Conservation (phyloP, 1,140 invertebrate species). For the Homarus americanus region DNA sequence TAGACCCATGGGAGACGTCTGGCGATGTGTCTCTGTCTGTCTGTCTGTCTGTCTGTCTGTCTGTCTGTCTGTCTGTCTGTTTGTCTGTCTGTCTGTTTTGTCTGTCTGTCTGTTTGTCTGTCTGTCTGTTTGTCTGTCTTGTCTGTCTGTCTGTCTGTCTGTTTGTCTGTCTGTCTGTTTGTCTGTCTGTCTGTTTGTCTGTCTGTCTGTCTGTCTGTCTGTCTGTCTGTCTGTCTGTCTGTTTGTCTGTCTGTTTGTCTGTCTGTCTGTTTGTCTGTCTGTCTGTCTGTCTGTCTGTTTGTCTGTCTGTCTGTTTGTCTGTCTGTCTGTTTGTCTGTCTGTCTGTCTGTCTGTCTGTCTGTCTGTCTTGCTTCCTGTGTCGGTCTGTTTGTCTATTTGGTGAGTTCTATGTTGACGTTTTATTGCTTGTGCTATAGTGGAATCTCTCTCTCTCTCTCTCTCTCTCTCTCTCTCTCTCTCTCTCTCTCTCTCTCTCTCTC, state of each 20-base stretch:
- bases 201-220: conserved; percentile 23
- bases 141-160: conserved; percentile 30
- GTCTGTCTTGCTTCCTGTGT: not conserved
- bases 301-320: conserved; percentile 19
- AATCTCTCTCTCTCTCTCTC: too few species aligned
- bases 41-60: too few species aligned
- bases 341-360: conserved; percentile 22
- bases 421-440: too few species aligned
- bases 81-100: too few species aligned
- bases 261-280: not conserved
- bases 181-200: conserved; percentile 13
- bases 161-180: conserved; percentile 2
- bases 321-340: not conserved
- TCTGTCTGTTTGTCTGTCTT: not conserved
- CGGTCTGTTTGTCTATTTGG: too few species aligned
- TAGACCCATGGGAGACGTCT: too few species aligned
- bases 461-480: too few species aligned
- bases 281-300: conserved; percentile 29
- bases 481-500: too few species aligned
- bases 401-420: too few species aligned
- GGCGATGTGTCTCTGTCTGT: too few species aligned
- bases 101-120: too few species aligned
- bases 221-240: conserved; percentile 9
- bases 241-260: conserved; percentile 10
- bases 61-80: too few species aligned